Percentiles rank a stretch among this genome's conserved stretches.
Conservation (phyloP, 2,888 invertebrate species). For the Salpingus planirostris region DNA sequence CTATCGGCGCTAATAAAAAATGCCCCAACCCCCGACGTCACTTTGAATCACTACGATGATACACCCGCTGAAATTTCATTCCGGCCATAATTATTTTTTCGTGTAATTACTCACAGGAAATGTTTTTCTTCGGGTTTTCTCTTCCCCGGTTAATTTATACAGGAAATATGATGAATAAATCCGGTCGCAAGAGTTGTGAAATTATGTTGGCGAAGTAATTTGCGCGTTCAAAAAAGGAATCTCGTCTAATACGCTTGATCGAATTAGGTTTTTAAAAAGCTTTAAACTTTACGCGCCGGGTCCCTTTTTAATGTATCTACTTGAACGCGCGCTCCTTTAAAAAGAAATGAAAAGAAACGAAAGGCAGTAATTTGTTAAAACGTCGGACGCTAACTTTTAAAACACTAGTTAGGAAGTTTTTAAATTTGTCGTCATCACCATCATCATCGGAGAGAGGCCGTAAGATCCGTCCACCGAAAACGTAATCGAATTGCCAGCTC, state of each 20-base stretch:
- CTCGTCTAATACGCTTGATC: conserved; percentile 27
- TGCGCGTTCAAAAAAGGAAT: conserved; percentile 20
- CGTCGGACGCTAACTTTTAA: conserved; percentile 42
- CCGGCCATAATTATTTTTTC: too few relatives aligned
- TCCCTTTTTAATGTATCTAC: conserved; percentile 30
- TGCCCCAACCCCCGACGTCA: conserved; percentile 10
- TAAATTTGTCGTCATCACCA: conserved; percentile 36
- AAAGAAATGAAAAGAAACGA: conserved; percentile 39
- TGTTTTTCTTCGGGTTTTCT: too few relatives aligned
- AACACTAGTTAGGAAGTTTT: conserved; percentile 42
- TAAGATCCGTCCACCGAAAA: too few relatives aligned
- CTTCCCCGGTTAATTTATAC: conserved; percentile 7
- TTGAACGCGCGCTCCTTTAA: conserved; percentile 34
- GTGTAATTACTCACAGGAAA: too few relatives aligned
- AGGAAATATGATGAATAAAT: conserved; percentile 11
- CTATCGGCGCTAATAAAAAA: conserved; percentile 15
- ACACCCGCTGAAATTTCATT: too few relatives aligned
- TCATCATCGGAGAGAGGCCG: conserved; percentile 30
- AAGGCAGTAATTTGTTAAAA: conserved; percentile 43
- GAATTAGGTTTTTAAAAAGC: conserved; percentile 34
- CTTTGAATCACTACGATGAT: conserved; percentile 15
- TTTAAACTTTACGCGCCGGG: conserved; percentile 30
- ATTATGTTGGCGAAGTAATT: conserved; percentile 20
- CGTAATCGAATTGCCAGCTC: conserved; percentile 34
- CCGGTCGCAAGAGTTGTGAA: conserved; percentile 10